A percentile compares a stretch with the other conserved stretches of the same genome.
Evolutionary conservation across 2,797 vertebrate genomes (phyloP).

Genomic region (Valencia hispanica): DNA sequence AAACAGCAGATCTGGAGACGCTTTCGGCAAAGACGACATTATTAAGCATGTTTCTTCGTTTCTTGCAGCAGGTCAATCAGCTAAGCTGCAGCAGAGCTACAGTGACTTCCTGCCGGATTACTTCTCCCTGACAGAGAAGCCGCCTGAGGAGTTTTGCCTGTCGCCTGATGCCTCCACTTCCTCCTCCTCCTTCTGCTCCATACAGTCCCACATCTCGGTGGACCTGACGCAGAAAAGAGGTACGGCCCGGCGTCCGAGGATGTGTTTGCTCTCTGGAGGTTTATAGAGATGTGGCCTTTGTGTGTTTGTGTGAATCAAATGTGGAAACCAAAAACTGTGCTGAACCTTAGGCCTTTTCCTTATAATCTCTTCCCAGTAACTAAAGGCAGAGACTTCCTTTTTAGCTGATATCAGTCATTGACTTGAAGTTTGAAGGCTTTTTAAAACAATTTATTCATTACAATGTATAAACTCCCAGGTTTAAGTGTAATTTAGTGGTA

Average conservation of each 20-base stretch:
- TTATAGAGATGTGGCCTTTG: neutral
- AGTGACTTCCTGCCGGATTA: conserved; percentile 93
- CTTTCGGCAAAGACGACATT: neutral
- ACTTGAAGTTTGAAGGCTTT: no score
- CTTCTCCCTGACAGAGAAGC: conserved; percentile 93
- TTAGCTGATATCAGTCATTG: neutral
- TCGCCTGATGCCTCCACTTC: conserved; percentile 91
- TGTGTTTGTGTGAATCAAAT: neutral
- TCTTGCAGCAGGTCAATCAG: conserved; percentile 78
- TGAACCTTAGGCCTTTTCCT: neutral
- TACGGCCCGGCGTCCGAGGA: conserved; percentile 41
- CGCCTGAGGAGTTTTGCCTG: conserved; percentile 96
- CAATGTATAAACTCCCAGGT: no score
- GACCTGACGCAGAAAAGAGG: conserved; percentile 94
- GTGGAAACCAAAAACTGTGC: neutral
- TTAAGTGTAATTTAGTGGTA: neutral
- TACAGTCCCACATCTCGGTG: conserved; percentile 82
- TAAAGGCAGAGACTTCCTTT: neutral
- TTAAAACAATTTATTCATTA: neutral
- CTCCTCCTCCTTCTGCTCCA: conserved; percentile 84
- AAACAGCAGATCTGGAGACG: neutral
- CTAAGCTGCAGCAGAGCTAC: conserved; percentile 84
- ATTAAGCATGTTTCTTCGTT: conserved; percentile 19
- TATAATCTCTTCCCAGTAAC: neutral
- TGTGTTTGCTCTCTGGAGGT: neutral